Conservation (phyloP, 1,140 invertebrate genomes). For the Anadara kagoshimensis region DNA sequence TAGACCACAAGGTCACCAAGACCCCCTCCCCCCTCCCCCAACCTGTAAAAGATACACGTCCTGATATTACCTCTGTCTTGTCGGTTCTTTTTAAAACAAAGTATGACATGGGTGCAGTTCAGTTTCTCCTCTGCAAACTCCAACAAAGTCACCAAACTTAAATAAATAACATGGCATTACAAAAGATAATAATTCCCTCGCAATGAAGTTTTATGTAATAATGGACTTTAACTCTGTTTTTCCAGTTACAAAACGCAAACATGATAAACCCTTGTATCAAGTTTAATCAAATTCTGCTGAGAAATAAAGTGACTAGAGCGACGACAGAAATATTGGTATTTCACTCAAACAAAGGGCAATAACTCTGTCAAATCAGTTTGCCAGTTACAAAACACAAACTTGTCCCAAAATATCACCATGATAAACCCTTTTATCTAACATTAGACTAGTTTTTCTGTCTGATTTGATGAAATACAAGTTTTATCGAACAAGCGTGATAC, state of each 20-base stretch:
- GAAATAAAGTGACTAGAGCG: background rate
- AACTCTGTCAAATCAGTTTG: too few species aligned
- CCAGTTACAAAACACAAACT: too few species aligned
- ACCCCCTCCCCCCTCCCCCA: too few species aligned
- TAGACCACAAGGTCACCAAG: too few species aligned
- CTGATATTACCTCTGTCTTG: conserved; percentile 81
- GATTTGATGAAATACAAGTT: too few species aligned
- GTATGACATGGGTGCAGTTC: conserved; percentile 85
- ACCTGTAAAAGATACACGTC: too few species aligned
- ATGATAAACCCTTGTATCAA: background rate
- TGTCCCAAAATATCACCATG: too few species aligned
- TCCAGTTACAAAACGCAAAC: background rate
- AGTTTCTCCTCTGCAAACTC: conserved; percentile 97
- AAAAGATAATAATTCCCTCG: background rate
- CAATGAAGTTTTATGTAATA: conserved; percentile 1
- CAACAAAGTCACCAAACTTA: conserved; percentile 88
- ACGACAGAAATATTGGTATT: background rate
- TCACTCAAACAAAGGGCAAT: background rate
- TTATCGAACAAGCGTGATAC: too few species aligned
- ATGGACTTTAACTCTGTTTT: background rate
- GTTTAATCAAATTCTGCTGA: background rate
- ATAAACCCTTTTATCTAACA: too few species aligned
- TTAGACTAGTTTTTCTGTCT: too few species aligned
- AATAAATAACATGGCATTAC: conserved; percentile 10
- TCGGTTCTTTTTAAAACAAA: conserved; percentile 89